phyloP scores from a whole-genome alignment of 92 coral and sea anemone genomes.

The Umimayanthus kanabou region DNA sequence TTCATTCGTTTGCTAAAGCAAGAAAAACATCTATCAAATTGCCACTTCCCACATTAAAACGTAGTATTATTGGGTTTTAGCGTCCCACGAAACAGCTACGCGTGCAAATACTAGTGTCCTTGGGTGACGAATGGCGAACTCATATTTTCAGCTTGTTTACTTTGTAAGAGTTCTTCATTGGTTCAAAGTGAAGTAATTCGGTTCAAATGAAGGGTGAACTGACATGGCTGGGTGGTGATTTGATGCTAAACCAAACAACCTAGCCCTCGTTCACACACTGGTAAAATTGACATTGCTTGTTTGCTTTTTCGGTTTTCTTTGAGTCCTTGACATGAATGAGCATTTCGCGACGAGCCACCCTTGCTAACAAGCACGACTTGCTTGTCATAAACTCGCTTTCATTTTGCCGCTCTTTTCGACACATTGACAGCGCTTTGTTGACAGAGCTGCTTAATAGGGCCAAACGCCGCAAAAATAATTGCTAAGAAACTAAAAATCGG shows the following conservation, averaged over 20 bases:
- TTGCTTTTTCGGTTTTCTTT: slow-evolving; percentile 93
- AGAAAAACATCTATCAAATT: not conserved
- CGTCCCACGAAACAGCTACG: slow-evolving; percentile 7
- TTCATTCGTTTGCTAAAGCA: not conserved
- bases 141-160: slow-evolving; percentile 69
- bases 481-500: slow-evolving; percentile 51
- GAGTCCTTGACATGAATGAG: slow-evolving; percentile 77
- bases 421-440: slow-evolving; percentile 66
- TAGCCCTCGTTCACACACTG: slow-evolving; percentile 82
- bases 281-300: slow-evolving; percentile 83
- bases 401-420: slow-evolving; percentile 74
- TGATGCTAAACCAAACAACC: slow-evolving; percentile 84
- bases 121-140: slow-evolving; percentile 24
- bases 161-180: slow-evolving; percentile 55
- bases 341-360: slow-evolving; percentile 43
- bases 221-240: slow-evolving; percentile 80
- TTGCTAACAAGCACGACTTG: slow-evolving; percentile 49
- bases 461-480: slow-evolving; percentile 59
- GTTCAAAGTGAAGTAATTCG: slow-evolving; percentile 72
- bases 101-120: slow-evolving; percentile 14
- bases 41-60: slow-evolving; percentile 10
- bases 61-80: slow-evolving; percentile 4
- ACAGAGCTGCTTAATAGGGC: slow-evolving; percentile 71
- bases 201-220: slow-evolving; percentile 74
- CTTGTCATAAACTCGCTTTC: slow-evolving; percentile 77